These are phyloP conservation scores for Scolopax bukidnonensis DNA, from an alignment of 2,797 vertebrate species.

Conservation along the genomic window DNA sequence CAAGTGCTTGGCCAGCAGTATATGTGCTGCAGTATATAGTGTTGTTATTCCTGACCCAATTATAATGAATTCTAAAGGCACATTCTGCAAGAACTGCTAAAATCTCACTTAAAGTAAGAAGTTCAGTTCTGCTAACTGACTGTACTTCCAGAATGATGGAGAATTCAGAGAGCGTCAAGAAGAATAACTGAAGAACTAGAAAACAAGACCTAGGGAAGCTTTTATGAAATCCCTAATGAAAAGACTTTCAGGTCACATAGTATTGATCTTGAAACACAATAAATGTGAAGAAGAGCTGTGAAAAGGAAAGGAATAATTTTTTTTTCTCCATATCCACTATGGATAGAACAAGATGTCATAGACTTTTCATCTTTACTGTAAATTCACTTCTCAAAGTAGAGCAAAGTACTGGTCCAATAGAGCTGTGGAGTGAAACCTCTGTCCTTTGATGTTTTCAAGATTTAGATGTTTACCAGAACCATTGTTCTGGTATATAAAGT, in stretches of 20 bases:
- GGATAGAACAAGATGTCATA: neutral
- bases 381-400: neutral
- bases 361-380: neutral
- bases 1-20: neutral
- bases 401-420: neutral
- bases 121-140: neutral
- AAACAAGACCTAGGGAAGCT: neutral
- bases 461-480: neutral
- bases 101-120: neutral
- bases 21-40: neutral
- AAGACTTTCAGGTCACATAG: neutral
- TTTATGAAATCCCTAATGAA: neutral
- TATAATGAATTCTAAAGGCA: neutral
- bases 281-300: neutral
- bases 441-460: neutral
- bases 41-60: neutral
- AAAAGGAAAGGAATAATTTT: neutral
- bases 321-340: neutral
- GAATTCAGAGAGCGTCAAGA: neutral
- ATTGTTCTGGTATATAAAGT: neutral
- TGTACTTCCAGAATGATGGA: neutral
- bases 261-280: neutral
- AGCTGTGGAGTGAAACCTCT: neutral
- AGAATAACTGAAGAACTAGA: neutral
- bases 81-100: neutral